A percentile compares a stretch with the other conserved stretches of the same genome.
phyloP scores from a whole-genome alignment of 2,888 invertebrate genomes.

The Nesidiocoris tenuis region DNA sequence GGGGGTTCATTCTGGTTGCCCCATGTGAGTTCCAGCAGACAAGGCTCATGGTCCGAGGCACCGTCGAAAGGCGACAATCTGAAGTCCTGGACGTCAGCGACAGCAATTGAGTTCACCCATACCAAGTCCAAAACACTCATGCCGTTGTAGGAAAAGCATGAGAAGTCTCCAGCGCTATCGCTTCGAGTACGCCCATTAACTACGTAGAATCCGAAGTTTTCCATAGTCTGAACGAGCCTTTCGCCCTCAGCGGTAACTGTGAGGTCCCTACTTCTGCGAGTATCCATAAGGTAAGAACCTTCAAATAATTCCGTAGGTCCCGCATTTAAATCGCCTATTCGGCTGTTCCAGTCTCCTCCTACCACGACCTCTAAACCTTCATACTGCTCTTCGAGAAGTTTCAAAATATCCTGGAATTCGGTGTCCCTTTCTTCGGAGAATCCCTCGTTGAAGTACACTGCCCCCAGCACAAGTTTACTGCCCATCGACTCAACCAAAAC shows the following conservation, averaged over 20 bases:
- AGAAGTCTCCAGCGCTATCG: neutral
- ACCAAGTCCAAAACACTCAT: no score
- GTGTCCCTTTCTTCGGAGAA: neutral
- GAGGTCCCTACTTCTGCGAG: no score
- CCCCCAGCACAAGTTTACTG: no score
- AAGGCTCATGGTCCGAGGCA: conserved; percentile 7
- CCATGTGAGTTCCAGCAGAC: neutral
- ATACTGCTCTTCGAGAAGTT: no score
- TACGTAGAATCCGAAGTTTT: no score
- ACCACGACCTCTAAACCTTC: no score
- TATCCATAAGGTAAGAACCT: neutral
- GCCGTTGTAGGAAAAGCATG: conserved; percentile 4
- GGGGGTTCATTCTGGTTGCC: neutral
- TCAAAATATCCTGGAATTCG: no score
- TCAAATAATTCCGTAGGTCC: conserved; percentile 4
- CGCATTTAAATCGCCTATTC: conserved; percentile 2
- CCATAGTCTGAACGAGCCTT: no score
- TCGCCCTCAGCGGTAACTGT: no score
- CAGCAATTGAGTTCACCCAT: neutral
- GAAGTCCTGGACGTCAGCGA: conserved; percentile 14
- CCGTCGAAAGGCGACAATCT: neutral
- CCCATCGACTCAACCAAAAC: no score
- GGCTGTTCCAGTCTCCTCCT: conserved; percentile 24
- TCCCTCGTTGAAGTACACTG: no score
- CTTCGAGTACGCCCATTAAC: conserved; percentile 15